These are phyloP conservation scores for Alaudala cheleensis DNA, from an alignment of 2,113 vertebrate genomes.

Conservation along the genomic window DNA sequence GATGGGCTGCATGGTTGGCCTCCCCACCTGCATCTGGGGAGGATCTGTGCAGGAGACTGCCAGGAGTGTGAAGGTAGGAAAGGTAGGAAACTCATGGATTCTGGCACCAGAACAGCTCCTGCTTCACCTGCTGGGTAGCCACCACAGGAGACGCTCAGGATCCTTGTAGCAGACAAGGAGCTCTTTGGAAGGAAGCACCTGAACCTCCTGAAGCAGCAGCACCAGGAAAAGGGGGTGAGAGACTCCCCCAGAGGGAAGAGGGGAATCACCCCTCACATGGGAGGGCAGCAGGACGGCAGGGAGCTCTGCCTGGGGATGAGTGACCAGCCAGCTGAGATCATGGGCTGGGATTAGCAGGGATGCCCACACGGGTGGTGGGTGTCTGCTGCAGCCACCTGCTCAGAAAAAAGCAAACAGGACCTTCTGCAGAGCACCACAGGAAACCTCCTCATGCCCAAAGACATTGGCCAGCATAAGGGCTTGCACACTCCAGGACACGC, in stretches of 20 bases:
- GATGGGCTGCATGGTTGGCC: neutral
- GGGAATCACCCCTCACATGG: fast-evolving
- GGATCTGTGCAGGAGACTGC: neutral
- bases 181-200: neutral
- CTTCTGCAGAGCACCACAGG: neutral
- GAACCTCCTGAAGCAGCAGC: neutral
- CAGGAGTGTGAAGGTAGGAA: neutral
- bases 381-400: neutral
- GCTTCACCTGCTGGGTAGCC: neutral
- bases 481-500: neutral
- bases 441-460: neutral
- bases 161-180: neutral
- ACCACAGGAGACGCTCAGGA: neutral
- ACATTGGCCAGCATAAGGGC: neutral
- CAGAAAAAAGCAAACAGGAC: neutral
- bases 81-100: neutral
- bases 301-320: neutral
- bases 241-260: fast-evolving
- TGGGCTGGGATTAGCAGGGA: neutral
- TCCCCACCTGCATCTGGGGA: neutral
- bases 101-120: neutral
- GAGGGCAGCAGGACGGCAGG: neutral
- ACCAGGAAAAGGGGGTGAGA: neutral
- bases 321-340: neutral
- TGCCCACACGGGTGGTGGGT: neutral